These are phyloP conservation scores for Chlorospingus semifuscus DNA, from an alignment of 2,797 vertebrate species.

Conservation along the genomic window DNA sequence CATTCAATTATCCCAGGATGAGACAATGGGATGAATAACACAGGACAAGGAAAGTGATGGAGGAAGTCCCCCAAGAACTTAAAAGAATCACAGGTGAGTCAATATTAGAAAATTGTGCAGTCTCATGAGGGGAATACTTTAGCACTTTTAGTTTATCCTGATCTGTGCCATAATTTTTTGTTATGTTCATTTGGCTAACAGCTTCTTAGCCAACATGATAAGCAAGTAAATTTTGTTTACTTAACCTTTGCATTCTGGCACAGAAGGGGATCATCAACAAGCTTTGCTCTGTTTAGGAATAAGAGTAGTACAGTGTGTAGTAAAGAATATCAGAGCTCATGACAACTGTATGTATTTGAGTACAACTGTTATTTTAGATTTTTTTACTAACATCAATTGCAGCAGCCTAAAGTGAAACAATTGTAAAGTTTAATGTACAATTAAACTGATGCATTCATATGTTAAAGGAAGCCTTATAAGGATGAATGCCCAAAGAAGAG, in stretches of 20 bases:
- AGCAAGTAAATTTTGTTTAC: not conserved
- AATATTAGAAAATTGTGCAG: not conserved
- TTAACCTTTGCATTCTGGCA: not conserved
- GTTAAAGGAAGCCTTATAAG: not conserved
- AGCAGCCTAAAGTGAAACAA: not conserved
- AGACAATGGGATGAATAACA: not conserved
- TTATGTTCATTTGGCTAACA: not conserved
- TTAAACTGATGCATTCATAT: not conserved
- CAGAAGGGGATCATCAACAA: not conserved
- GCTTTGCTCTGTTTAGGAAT: not conserved
- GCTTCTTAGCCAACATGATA: not conserved
- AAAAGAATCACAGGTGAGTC: not conserved
- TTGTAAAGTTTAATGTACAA: not conserved
- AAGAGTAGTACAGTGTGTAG: not conserved
- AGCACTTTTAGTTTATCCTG: not conserved
- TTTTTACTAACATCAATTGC: not conserved
- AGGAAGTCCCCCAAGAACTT: not conserved
- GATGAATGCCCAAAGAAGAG: not conserved
- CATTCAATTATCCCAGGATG: not conserved
- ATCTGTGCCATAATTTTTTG: not conserved
- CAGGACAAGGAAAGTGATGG: not conserved
- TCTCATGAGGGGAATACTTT: not conserved
- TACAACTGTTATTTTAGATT: not conserved
- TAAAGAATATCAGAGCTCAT: not conserved
- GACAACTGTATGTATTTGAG: not conserved